A percentile compares a stretch with the other conserved stretches of the same genome.
Evolutionary conservation across 2,888 invertebrate genomes (phyloP).

Genomic region (Notodromas monacha): DNA sequence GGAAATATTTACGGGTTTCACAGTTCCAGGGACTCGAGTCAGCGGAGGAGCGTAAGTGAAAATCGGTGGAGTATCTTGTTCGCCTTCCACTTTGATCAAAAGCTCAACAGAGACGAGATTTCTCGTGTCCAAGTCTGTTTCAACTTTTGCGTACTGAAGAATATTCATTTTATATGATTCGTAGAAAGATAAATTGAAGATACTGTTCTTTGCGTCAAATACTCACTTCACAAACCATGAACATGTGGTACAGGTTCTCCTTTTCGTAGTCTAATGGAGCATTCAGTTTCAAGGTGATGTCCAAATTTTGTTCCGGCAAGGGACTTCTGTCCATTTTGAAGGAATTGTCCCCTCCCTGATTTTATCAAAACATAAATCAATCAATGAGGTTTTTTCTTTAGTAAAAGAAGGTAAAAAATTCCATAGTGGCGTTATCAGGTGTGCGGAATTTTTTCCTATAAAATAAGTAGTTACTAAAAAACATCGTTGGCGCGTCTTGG

Average conservation of each 20-base stretch:
- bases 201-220: no score
- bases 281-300: constrained; percentile 39
- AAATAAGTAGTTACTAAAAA: no score
- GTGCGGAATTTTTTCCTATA: no score
- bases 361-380: no score
- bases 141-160: constrained; percentile 59
- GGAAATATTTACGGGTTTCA: no score
- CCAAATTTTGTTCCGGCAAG: constrained; percentile 30
- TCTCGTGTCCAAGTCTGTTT: constrained; percentile 45
- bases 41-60: constrained; percentile 59
- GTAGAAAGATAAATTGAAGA: no score
- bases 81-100: constrained; percentile 55
- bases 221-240: constrained; percentile 59
- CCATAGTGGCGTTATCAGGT: no score
- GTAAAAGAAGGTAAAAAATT: no score
- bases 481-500: no score
- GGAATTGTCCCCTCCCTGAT: no score
- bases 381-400: no score
- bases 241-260: constrained; percentile 52
- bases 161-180: no score
- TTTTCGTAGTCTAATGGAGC: constrained; percentile 57
- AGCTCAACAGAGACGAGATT: constrained; percentile 59
- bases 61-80: constrained; percentile 67
- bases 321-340: constrained; percentile 31
- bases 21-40: constrained; percentile 37